Evolutionary conservation across 2,113 vertebrate species (phyloP).

Genomic region (Rhizomys pruinosus): DNA sequence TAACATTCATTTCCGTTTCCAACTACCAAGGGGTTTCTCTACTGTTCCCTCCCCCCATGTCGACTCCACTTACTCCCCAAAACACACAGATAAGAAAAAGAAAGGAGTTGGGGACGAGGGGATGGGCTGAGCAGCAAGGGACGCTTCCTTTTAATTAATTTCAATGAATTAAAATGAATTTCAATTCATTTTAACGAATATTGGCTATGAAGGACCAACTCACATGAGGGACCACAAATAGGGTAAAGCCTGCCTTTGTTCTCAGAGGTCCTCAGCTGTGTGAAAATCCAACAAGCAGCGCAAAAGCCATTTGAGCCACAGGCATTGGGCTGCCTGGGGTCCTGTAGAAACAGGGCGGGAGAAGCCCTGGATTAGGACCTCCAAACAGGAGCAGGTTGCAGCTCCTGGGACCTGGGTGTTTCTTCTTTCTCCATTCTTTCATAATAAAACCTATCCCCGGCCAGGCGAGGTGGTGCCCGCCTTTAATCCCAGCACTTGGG

Average conservation of each 20-base stretch:
- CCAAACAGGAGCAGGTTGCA: neutral
- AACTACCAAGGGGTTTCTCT: constrained; percentile 39
- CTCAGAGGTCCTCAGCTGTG: neutral
- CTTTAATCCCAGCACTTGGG: too few species aligned
- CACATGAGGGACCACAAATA: neutral
- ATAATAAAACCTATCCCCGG: neutral
- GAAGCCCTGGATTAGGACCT: neutral
- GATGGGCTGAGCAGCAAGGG: neutral
- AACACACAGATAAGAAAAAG: constrained; percentile 3
- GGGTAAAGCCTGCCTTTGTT: neutral
- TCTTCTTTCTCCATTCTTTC: neutral
- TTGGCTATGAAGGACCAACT: neutral
- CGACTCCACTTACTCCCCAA: neutral
- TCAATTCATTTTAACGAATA: constrained; percentile 41
- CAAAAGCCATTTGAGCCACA: neutral
- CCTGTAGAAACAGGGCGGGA: rapidly evolving
- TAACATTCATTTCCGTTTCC: constrained; percentile 45
- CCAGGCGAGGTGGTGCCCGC: too few species aligned
- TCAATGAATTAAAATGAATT: constrained; percentile 52
- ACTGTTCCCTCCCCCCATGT: neutral
- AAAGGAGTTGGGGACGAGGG: too few species aligned
- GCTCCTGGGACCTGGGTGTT: neutral
- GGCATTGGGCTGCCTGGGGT: rapidly evolving
- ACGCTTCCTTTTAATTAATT: constrained; percentile 52
- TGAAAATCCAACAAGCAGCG: neutral